Base-by-base conservation (phyloP, 2,888 invertebrate genomes). In the Mesorhabditis belari region DNA sequence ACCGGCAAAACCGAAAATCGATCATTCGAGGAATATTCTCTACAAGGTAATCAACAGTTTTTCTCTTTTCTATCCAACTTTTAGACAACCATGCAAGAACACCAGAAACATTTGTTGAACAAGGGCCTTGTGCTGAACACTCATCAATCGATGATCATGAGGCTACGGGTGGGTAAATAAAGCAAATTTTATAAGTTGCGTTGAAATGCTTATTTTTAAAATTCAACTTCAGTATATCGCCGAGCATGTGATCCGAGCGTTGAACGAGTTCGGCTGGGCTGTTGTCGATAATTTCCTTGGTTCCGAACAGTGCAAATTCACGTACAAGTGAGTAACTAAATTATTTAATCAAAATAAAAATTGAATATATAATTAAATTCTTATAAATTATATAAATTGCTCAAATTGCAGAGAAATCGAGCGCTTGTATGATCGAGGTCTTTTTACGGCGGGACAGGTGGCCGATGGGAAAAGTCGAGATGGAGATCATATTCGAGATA, bases 201-300 rank as follows among this genome's bases (percentile, higher is more conserved):
- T n/a, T n/a, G n/a, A n/a, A n/a, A n/a, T n/a, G n/a, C n/a, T n/a
- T n/a, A n/a, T n/a, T n/a, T n/a, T n/a, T n/a, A n/a, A n/a, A n/a
- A n/a, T n/a, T n/a, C n/a, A n/a, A n/a, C n/a, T 72, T 6, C 70
- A 73, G 70, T 67, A 67, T 44, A 75, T 79, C n/a, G 75, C 77
- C 4, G 73, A 77, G 52, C 77, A 76, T 65, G 76, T 77, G 54
- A 70, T 77, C 21, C 60, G 68, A 19, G 63, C 69, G n/a, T 63
- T 80, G 29, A 75, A 76, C 57, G 74, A 74, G 51, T 80, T 73
- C 57, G 80, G 80, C 35, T 80, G 80, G 80, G 70, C 75, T 2
- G 75, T 77, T 12, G 72, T 79, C 24, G 80, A 80, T 67, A 75
- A 79, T 54, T 79, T 79, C 59, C 66, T 80, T 35, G 79, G 79